Evolutionary conservation across 2,113 vertebrate species (phyloP).

Genomic region (Hippopotamus amphibius): DNA sequence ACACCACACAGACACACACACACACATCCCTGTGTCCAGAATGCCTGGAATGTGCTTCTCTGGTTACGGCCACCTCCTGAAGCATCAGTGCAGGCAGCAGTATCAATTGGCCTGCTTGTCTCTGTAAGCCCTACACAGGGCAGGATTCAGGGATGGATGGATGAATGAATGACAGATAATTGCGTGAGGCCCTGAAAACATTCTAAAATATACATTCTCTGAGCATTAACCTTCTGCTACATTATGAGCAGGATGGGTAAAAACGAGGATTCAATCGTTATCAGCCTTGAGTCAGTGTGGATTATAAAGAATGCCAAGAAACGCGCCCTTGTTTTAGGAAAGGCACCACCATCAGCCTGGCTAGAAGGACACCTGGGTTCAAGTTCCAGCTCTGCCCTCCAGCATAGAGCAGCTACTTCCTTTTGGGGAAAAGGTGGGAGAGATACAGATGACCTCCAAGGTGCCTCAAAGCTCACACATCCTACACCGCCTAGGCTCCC

Average conservation of each 20-base stretch:
- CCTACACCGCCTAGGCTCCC: accelerated
- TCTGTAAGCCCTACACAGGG: neutral
- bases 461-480: neutral
- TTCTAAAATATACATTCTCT: neutral
- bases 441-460: neutral
- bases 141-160: neutral
- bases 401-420: neutral
- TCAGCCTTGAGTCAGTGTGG: too few species aligned
- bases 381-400: neutral
- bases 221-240: neutral
- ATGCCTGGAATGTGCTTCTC: neutral
- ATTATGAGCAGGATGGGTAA: neutral
- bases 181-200: neutral
- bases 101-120: neutral
- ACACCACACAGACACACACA: neutral
- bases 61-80: neutral
- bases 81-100: neutral
- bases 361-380: neutral
- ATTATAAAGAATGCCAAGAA: neutral
- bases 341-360: neutral
- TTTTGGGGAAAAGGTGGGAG: neutral
- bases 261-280: neutral
- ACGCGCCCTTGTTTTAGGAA: neutral
- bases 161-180: neutral
- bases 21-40: accelerated